These are phyloP conservation scores for Podabrus alpinus DNA, from an alignment of 2,888 invertebrate genomes.

Conservation along the genomic window DNA sequence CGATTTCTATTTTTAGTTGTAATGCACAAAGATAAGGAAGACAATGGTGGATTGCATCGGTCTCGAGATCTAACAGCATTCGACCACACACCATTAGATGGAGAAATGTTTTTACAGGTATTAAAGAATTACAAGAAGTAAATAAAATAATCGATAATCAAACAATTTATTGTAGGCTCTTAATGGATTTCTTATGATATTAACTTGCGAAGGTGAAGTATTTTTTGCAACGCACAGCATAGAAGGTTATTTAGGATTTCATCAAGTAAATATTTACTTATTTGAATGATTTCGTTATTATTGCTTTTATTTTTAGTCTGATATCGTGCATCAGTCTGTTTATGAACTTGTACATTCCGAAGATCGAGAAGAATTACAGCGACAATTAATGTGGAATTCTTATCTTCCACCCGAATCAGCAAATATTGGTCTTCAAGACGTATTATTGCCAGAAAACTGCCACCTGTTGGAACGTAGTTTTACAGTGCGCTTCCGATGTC, in stretches of 20 bases:
- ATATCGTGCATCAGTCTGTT: conserved; percentile 98
- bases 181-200: conserved; percentile 98
- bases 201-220: conserved; percentile 98
- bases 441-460: conserved; percentile 84
- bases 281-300: background rate
- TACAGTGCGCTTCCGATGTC: conserved; percentile 97
- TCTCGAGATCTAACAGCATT: conserved; percentile 80
- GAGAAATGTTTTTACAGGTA: conserved; percentile 95
- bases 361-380: conserved; percentile 95
- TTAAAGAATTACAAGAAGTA: conserved; percentile 35
- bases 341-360: conserved; percentile 99
- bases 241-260: conserved; percentile 99
- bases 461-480: conserved; percentile 94
- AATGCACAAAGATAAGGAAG: conserved; percentile 93
- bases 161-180: conserved; percentile 75
- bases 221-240: conserved; percentile 99
- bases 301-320: conserved; percentile 75
- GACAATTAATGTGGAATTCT: conserved; percentile 94
- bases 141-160: conserved; percentile 32
- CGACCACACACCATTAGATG: conserved; percentile 89
- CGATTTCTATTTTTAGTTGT: conserved; percentile 62
- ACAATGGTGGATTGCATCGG: conserved; percentile 69
- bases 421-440: conserved; percentile 83
- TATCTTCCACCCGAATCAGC: conserved; percentile 81
- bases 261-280: conserved; percentile 78